A percentile compares a stretch with the other conserved stretches of the same genome.
Conservation (phyloP, 1,140 invertebrate species). For the Diplogasteroides magnus region DNA sequence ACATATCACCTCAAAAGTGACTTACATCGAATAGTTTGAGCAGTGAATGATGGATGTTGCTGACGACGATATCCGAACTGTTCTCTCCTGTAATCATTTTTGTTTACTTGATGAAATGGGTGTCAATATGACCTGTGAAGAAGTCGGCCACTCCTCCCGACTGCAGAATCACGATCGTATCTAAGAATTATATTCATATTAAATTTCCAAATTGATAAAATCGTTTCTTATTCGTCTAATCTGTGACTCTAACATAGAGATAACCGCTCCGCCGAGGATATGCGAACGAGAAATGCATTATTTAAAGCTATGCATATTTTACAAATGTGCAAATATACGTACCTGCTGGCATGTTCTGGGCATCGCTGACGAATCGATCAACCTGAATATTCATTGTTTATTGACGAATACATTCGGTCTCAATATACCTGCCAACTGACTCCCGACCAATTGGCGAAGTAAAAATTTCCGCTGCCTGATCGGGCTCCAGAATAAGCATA, state of each 20-base stretch:
- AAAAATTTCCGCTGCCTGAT: slow-evolving; percentile 31
- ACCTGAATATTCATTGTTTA: neutral
- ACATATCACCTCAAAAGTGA: too few species aligned
- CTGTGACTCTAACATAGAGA: too few species aligned
- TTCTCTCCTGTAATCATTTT: too few species aligned
- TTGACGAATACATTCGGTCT: neutral
- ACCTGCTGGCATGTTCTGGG: neutral
- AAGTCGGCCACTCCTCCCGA: slow-evolving; percentile 32
- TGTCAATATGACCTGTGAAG: slow-evolving; percentile 36
- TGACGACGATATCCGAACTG: slow-evolving; percentile 19
- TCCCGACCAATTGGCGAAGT: slow-evolving; percentile 34
- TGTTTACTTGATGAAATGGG: too few species aligned
- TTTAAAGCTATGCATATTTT: too few species aligned
- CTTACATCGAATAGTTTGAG: slow-evolving; percentile 21
- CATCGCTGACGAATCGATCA: too few species aligned
- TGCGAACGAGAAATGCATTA: too few species aligned
- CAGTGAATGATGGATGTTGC: slow-evolving; percentile 24
- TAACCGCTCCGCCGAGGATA: too few species aligned
- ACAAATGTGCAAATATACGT: too few species aligned
- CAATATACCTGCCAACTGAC: slow-evolving; percentile 27
- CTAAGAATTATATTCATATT: slow-evolving; percentile 20
- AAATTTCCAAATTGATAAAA: too few species aligned
- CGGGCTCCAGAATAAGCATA: slow-evolving; percentile 37
- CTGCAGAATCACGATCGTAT: slow-evolving; percentile 33
- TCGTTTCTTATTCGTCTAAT: too few species aligned